These are phyloP conservation scores for Corythucha ciliata DNA, from an alignment of 2,888 invertebrate species.

Conservation along the genomic window DNA sequence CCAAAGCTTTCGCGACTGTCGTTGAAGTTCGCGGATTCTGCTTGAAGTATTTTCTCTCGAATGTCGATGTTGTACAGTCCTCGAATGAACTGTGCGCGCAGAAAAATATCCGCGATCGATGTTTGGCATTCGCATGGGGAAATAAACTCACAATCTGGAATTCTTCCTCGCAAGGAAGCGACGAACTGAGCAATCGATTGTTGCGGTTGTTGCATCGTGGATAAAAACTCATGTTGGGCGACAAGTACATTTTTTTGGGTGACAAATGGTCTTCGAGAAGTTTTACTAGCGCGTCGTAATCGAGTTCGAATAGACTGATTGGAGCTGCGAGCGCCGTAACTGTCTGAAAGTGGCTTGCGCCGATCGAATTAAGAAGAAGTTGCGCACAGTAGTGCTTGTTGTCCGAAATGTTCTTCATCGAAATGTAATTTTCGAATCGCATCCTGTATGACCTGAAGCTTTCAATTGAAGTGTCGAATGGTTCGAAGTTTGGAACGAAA, in stretches of 20 bases:
- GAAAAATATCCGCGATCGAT: constrained; percentile 10
- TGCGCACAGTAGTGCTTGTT: no score
- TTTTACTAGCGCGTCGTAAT: no score
- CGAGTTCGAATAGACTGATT: no score
- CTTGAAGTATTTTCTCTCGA: constrained; percentile 3
- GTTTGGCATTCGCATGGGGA: constrained; percentile 10
- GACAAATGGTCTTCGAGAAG: no score
- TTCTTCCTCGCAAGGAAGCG: neutral
- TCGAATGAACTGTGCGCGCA: constrained; percentile 18
- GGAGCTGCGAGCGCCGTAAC: no score
- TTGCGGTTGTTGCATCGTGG: neutral
- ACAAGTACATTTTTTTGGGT: constrained; percentile 1
- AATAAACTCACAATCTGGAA: constrained; percentile 15
- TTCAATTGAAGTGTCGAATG: no score
- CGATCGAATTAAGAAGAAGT: no score
- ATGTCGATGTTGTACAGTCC: neutral
- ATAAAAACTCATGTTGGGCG: constrained; percentile 12
- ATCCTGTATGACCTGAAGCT: no score
- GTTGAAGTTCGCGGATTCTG: constrained; percentile 2
- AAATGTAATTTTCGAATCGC: no score
- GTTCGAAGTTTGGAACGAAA: no score
- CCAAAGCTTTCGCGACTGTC: constrained; percentile 8
- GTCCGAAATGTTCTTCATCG: no score
- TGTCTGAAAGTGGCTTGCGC: no score
- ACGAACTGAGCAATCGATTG: constrained; percentile 16